Conservation (phyloP, 2,797 vertebrate species). For the Nannoperca obscura region DNA sequence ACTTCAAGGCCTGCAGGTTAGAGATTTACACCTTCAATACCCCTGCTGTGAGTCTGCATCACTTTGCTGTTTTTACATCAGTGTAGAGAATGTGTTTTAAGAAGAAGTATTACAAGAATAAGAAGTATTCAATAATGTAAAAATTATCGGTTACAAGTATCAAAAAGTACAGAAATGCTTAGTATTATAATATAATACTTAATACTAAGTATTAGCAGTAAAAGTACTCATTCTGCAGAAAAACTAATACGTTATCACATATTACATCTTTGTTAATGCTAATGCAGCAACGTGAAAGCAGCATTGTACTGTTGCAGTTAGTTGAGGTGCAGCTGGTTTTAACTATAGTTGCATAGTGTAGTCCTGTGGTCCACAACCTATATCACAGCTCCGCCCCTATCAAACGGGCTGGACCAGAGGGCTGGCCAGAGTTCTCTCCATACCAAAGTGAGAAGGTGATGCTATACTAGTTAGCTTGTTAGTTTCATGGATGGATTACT, state of each 20-base stretch:
- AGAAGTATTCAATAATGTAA: not conserved
- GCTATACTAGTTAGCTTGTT: not conserved
- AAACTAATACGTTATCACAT: not conserved
- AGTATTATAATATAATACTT: too few species aligned
- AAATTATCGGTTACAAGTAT: too few species aligned
- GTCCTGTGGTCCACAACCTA: not conserved
- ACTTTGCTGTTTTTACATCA: constrained; percentile 18
- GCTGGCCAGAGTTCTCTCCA: not conserved
- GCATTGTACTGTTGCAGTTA: not conserved
- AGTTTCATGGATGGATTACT: not conserved
- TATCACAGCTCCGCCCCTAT: not conserved
- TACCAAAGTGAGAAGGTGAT: not conserved
- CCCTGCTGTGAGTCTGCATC: constrained; percentile 2
- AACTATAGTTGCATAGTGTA: not conserved
- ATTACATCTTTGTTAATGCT: not conserved
- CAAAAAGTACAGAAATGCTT: too few species aligned
- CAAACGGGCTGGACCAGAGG: not conserved
- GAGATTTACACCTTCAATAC: constrained; percentile 47
- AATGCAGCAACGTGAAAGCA: not conserved
- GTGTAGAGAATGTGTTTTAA: constrained; percentile 6
- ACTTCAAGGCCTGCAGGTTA: constrained; percentile 30
- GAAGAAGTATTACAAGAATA: too few species aligned
- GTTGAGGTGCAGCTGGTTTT: not conserved
- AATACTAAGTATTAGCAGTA: not conserved
- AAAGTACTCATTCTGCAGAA: not conserved